Percentiles rank a stretch among this genome's conserved stretches.
phyloP scores from a whole-genome alignment of 2,797 vertebrate genomes.

The Vespertilio murinus region DNA sequence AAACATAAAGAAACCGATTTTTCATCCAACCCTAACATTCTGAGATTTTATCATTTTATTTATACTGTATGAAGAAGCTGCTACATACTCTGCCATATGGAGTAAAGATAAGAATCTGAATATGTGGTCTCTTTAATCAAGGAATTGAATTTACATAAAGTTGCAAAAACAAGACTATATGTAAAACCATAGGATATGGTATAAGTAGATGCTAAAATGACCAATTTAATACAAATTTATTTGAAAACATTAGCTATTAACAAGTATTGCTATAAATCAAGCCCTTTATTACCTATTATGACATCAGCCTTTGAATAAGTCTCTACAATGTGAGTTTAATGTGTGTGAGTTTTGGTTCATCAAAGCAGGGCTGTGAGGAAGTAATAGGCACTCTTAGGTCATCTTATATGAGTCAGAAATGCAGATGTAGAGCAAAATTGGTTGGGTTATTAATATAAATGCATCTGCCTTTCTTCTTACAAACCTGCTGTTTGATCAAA shows the following conservation, averaged over 20 bases:
- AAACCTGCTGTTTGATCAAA: slow-evolving; percentile 12
- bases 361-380: background rate
- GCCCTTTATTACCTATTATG: slow-evolving; percentile 28
- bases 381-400: background rate
- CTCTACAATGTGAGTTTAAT: background rate
- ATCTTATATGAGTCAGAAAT: slow-evolving; percentile 42
- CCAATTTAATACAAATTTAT: background rate
- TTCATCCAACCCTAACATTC: background rate
- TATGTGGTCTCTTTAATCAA: background rate
- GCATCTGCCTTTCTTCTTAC: background rate
- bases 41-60: background rate
- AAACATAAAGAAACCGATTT: background rate
- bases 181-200: background rate
- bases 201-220: background rate
- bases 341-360: slow-evolving; percentile 6
- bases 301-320: background rate
- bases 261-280: slow-evolving; percentile 4
- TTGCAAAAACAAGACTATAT: background rate
- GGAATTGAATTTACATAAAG: background rate
- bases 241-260: slow-evolving; percentile 7
- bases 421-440: slow-evolving; percentile 8
- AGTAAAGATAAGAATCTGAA: background rate
- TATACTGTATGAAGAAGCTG: background rate
- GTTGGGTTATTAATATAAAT: background rate
- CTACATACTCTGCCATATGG: background rate